Conservation (phyloP, 2,113 vertebrate genomes). For the Neodontobutis hainanensis region DNA sequence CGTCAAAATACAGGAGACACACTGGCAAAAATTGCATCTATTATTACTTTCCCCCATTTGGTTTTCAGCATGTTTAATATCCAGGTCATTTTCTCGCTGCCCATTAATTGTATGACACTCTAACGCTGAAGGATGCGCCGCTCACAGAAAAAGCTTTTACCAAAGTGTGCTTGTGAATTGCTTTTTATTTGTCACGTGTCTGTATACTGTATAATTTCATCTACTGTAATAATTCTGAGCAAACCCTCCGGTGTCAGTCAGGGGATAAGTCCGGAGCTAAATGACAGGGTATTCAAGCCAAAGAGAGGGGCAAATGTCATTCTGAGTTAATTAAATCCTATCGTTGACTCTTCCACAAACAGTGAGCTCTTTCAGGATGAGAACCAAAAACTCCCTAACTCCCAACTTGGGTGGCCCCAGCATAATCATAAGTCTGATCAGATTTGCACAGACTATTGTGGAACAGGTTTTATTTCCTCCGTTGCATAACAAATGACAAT, state of each 20-base stretch:
- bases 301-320: constrained; percentile 54
- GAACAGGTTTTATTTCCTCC: not conserved
- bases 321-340: constrained; percentile 69
- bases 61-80: constrained; percentile 56
- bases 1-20: constrained; percentile 12
- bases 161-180: constrained; percentile 30
- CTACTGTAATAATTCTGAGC: constrained; percentile 51
- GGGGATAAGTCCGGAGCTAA: constrained; percentile 57
- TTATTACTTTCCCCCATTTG: constrained; percentile 16
- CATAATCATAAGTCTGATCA: constrained; percentile 33
- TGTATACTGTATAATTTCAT: constrained; percentile 62
- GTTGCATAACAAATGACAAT: too few relatives aligned
- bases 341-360: constrained; percentile 44
- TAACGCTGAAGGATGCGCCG: constrained; percentile 40
- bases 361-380: constrained; percentile 40
- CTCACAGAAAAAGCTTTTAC: constrained; percentile 37
- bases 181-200: constrained; percentile 67
- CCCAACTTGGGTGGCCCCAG: not conserved
- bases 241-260: constrained; percentile 43
- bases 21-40: constrained; percentile 38
- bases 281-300: constrained; percentile 56
- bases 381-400: constrained; percentile 27
- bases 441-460: constrained; percentile 1
- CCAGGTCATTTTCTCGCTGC: constrained; percentile 51
- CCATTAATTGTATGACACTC: constrained; percentile 39